Evolutionary conservation across 2,113 vertebrate species (phyloP).

Genomic region (Sialia sialis): DNA sequence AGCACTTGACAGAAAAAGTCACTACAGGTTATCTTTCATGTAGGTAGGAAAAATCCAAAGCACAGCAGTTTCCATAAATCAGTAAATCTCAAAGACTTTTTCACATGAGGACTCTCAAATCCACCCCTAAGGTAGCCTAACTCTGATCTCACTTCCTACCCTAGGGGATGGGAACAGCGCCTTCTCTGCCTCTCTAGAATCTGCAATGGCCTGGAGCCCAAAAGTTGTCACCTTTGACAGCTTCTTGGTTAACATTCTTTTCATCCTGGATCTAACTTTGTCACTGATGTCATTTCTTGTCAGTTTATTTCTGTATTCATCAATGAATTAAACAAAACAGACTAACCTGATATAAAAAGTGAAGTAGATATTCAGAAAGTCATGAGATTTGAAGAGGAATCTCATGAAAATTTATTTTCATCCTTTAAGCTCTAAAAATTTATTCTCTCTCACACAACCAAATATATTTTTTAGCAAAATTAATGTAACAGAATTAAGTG

Average conservation of each 20-base stretch:
- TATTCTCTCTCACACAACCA: neutral
- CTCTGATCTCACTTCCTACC: neutral
- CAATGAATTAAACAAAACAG: neutral
- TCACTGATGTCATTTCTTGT: neutral
- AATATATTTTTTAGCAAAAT: neutral
- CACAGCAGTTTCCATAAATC: neutral
- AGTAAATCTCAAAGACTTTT: neutral
- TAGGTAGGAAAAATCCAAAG: neutral
- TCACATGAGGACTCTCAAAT: neutral
- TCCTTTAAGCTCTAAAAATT: neutral
- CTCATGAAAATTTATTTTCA: neutral
- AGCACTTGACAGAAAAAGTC: neutral
- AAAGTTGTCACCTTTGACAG: neutral
- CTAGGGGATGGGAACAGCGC: too few relatives aligned
- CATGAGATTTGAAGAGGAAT: neutral
- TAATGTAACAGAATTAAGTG: neutral
- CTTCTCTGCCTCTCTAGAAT: neutral
- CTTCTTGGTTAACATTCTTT: neutral
- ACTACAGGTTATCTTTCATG: neutral
- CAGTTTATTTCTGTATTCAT: neutral
- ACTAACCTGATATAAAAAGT: neutral
- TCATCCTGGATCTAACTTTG: neutral
- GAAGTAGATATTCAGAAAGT: neutral
- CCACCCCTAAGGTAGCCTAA: neutral
- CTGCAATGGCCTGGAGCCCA: fast-evolving